Evolutionary conservation across 2,888 invertebrate species (phyloP).

Genomic region (Tethea ocularis): DNA sequence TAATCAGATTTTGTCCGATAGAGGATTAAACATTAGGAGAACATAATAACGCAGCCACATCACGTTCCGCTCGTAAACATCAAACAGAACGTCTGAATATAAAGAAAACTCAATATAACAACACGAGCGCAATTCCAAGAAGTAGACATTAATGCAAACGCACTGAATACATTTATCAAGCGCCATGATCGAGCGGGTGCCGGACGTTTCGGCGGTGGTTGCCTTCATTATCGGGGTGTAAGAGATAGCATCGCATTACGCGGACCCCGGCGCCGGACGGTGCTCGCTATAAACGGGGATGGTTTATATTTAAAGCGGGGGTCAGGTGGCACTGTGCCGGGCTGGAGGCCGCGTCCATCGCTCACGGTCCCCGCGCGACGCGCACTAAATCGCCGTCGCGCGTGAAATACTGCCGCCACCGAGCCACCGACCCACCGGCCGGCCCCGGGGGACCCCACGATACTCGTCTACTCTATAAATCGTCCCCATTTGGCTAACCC

Average conservation of each 20-base stretch:
- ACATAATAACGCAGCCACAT: neutral
- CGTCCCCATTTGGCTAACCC: constrained; percentile 78
- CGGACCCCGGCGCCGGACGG: constrained; percentile 46
- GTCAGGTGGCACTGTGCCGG: constrained; percentile 24
- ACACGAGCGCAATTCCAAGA: neutral
- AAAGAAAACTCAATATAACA: neutral
- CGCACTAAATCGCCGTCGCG: constrained; percentile 60
- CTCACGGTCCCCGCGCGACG: constrained; percentile 43
- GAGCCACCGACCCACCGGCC: constrained; percentile 36
- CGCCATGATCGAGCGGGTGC: constrained; percentile 32
- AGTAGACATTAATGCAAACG: constrained; percentile 3
- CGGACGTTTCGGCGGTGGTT: constrained; percentile 17
- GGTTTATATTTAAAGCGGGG: constrained; percentile 27
- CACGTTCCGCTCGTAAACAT: constrained; percentile 4
- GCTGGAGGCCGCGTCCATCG: constrained; percentile 41
- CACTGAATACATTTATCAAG: constrained; percentile 2
- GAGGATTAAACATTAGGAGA: neutral
- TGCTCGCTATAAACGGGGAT: constrained; percentile 62
- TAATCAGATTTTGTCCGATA: neutral
- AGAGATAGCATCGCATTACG: constrained; percentile 75
- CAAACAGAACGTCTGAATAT: neutral
- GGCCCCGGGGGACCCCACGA: constrained; percentile 31
- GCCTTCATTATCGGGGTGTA: constrained; percentile 54
- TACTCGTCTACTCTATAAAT: constrained; percentile 68
- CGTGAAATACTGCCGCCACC: constrained; percentile 44